These are phyloP conservation scores for Anarsia innoxiella DNA, from an alignment of 2,888 invertebrate genomes.

Conservation along the genomic window DNA sequence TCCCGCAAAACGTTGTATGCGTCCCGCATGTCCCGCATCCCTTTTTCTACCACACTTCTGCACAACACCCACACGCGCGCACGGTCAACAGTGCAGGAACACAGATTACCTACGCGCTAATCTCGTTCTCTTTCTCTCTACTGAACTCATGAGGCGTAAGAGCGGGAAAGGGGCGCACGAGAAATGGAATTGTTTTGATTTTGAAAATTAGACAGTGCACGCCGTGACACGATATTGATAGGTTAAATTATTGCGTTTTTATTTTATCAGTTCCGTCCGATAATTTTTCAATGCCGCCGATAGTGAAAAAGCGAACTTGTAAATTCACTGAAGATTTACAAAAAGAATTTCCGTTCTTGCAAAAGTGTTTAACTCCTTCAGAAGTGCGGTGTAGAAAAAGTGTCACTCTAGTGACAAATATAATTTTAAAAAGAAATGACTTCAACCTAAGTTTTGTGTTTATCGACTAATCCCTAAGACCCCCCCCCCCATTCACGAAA, in stretches of 20 bases:
- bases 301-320: constrained; percentile 10
- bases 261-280: not conserved
- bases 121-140: not conserved
- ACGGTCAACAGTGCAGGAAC: not conserved
- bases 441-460: not conserved
- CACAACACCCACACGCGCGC: not conserved
- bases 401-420: constrained; percentile 3
- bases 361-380: constrained; percentile 12
- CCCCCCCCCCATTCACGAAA: not conserved
- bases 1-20: not conserved
- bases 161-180: not conserved
- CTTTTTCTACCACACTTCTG: not conserved
- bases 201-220: not conserved
- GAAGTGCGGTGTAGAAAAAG: constrained; percentile 10
- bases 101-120: not conserved
- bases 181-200: not conserved
- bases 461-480: not conserved
- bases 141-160: not conserved
- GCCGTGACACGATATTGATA: not conserved
- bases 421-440: constrained; percentile 5
- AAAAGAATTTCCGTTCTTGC: constrained; percentile 8
- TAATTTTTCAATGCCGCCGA: constrained; percentile 5
- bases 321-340: constrained; percentile 9
- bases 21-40: not conserved
- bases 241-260: no score